These are phyloP conservation scores for Taenioides sp. DNA, from an alignment of 2,797 vertebrate species.

Conservation along the genomic window DNA sequence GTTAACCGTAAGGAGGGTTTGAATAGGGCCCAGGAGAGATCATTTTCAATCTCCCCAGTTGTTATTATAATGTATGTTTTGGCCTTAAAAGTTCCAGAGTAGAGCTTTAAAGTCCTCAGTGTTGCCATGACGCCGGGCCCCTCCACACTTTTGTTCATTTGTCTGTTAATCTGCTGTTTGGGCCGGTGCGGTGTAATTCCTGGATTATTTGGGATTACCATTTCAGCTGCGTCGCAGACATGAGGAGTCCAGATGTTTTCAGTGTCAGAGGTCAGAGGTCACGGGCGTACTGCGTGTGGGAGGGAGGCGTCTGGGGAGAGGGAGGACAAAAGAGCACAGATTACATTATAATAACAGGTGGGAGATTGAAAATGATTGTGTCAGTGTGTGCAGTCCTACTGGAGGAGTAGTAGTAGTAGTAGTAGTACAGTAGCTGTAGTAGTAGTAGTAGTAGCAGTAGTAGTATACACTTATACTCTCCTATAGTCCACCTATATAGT, in stretches of 20 bases:
- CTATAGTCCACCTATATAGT: no score
- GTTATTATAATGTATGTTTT: no score
- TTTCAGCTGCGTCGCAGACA: background rate
- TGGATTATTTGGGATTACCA: background rate
- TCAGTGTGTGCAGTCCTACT: background rate
- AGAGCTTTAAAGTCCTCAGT: background rate
- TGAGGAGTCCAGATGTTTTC: slow-evolving; percentile 7
- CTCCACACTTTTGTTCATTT: background rate
- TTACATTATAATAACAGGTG: background rate
- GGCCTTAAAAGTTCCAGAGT: no score
- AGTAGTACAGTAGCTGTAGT: no score
- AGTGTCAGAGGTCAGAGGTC: background rate
- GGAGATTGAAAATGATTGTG: background rate
- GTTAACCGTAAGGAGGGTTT: no score
- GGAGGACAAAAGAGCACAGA: background rate
- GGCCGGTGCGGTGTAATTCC: background rate
- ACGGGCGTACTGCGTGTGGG: background rate
- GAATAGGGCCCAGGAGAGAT: no score
- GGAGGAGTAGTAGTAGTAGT: no score
- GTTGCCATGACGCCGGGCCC: background rate
- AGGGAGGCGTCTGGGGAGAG: background rate
- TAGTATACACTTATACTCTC: no score
- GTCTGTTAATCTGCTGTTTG: background rate
- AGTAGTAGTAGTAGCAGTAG: no score
- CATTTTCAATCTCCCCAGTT: no score